phyloP scores from a whole-genome alignment of 2,797 vertebrate genomes.

The Pitangus sulphuratus region DNA sequence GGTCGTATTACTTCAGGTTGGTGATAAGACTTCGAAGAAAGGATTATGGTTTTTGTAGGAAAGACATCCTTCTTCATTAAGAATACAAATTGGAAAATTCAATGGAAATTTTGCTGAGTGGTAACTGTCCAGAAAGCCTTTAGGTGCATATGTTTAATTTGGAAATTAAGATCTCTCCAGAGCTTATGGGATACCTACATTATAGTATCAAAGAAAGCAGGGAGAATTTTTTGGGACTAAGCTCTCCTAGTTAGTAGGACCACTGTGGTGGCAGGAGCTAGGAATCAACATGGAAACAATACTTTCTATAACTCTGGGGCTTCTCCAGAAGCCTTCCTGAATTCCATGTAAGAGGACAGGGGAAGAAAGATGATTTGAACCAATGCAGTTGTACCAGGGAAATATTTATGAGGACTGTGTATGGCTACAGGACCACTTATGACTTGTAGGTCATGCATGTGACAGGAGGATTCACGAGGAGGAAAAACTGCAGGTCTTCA shows the following conservation, averaged over 20 bases:
- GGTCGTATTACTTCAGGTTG: background rate
- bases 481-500: background rate
- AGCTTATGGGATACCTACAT: background rate
- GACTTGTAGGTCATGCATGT: background rate
- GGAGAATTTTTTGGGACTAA: background rate
- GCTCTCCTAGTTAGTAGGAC: background rate
- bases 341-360: background rate
- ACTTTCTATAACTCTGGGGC: background rate
- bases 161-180: background rate
- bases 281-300: background rate
- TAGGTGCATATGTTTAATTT: background rate
- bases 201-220: background rate
- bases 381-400: accelerated
- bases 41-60: background rate
- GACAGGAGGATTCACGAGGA: background rate
- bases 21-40: background rate
- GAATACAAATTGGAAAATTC: background rate
- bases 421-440: background rate
- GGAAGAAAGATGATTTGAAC: background rate
- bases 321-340: background rate
- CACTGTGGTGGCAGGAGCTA: background rate
- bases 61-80: background rate
- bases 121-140: background rate
- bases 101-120: background rate
- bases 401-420: accelerated